phyloP scores from a whole-genome alignment of 2,113 vertebrate genomes.

The Microcebus murinus region DNA sequence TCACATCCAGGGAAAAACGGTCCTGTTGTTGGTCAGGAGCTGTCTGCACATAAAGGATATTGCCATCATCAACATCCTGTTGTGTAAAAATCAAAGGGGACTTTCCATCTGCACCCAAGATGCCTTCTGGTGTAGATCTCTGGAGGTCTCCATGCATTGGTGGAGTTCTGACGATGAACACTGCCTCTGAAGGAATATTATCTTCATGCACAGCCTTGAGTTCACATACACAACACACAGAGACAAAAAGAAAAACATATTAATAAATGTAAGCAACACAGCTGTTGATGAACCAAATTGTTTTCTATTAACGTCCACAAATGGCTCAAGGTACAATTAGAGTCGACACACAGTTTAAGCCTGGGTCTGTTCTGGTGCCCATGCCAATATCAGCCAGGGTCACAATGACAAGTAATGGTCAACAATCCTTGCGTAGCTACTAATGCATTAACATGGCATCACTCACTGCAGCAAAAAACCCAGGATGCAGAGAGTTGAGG shows the following conservation, averaged over 20 bases:
- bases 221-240: conserved; percentile 42
- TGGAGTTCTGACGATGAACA: conserved; percentile 85
- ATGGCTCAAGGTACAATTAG: neutral
- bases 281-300: neutral
- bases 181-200: conserved; percentile 89
- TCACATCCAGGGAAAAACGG: conserved; percentile 87
- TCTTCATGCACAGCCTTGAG: conserved; percentile 91
- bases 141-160: conserved; percentile 89
- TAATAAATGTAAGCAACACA: neutral
- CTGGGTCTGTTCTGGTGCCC: neutral
- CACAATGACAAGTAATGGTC: neutral
- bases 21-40: conserved; percentile 85
- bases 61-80: conserved; percentile 88
- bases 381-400: neutral
- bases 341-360: neutral
- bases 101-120: conserved; percentile 78
- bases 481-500: neutral
- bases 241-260: conserved; percentile 37
- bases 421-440: neutral
- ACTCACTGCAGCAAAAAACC: neutral
- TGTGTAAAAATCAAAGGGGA: conserved; percentile 90
- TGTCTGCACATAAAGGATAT: conserved; percentile 91
- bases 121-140: conserved; percentile 82
- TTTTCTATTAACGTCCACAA: neutral
- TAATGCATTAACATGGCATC: neutral